Evolutionary conservation across 2,113 vertebrate species (phyloP).

Genomic region (Sarotherodon lohbergeri): DNA sequence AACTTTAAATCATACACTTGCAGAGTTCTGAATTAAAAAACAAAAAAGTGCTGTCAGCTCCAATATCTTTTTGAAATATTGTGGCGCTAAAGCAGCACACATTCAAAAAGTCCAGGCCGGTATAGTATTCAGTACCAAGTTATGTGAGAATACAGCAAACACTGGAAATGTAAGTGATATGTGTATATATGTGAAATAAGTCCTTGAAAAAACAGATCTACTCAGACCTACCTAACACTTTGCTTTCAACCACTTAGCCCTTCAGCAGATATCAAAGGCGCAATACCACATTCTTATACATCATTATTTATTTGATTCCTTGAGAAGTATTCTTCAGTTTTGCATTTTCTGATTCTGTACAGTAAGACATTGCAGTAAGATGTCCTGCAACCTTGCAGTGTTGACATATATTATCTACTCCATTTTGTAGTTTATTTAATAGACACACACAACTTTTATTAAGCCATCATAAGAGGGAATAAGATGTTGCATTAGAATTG

Average conservation of each 20-base stretch:
- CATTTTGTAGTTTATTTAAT: neutral
- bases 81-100: neutral
- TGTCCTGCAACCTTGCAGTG: neutral
- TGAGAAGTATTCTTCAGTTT: neutral
- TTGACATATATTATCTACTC: neutral
- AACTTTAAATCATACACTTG: neutral
- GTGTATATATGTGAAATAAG: constrained; percentile 90
- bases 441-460: neutral
- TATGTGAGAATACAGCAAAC: constrained; percentile 74
- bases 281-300: neutral
- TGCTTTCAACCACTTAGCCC: neutral
- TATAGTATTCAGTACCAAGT: neutral
- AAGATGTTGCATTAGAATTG: neutral
- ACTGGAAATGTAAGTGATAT: constrained; percentile 92
- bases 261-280: neutral
- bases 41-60: neutral
- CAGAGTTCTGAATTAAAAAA: neutral
- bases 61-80: neutral
- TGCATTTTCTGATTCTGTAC: neutral
- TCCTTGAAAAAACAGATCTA: neutral
- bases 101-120: neutral
- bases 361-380: neutral
- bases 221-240: constrained; percentile 54
- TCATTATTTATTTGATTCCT: neutral
- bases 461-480: neutral